Percentiles rank a stretch among this genome's conserved stretches.
phyloP scores from a whole-genome alignment of 2,888 invertebrate species.

The Melieria omissa region DNA sequence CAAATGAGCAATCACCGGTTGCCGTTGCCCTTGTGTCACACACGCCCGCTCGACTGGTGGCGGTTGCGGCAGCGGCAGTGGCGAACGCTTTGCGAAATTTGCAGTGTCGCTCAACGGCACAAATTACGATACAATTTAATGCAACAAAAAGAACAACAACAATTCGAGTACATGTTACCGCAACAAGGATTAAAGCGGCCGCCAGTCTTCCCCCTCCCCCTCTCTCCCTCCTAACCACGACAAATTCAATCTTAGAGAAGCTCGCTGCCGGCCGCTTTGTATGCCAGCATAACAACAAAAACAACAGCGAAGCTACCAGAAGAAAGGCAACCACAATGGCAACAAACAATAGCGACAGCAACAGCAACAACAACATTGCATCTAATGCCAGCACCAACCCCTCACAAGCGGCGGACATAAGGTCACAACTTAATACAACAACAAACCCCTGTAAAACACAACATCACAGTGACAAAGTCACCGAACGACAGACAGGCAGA shows the following conservation, averaged over 20 bases:
- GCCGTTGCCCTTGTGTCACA: no score
- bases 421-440: no score
- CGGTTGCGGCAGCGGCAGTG: conserved; percentile 39
- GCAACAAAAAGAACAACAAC: conserved; percentile 36
- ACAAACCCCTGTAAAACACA: no score
- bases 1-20: conserved; percentile 36
- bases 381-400: background rate
- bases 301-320: no score
- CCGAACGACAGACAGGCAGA: no score
- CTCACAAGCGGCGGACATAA: no score
- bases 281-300: no score
- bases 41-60: no score
- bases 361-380: background rate
- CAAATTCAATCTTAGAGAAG: no score
- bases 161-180: conserved; percentile 11
- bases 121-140: conserved; percentile 61
- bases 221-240: background rate
- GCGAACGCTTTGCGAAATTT: conserved; percentile 23
- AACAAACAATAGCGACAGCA: background rate
- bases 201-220: background rate
- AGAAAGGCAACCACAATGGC: background rate
- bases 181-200: conserved; percentile 1
- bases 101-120: conserved; percentile 44
- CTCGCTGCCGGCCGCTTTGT: no score
- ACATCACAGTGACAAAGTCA: no score